Conservation (phyloP, 2,888 invertebrate genomes). For the Linnaemya vulpina region DNA sequence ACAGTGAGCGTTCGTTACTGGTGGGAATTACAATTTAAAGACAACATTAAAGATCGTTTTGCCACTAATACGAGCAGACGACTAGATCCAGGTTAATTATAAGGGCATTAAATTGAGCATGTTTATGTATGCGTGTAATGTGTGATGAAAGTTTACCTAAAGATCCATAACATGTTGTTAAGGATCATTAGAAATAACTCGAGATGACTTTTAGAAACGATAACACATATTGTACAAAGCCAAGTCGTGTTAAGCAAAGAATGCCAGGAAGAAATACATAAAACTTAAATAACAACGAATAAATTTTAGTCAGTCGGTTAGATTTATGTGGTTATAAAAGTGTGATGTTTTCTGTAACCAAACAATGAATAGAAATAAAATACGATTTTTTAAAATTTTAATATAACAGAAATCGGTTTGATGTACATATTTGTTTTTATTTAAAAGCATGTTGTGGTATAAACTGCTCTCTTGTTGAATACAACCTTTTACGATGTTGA, state of each 20-base stretch:
- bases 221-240: background rate
- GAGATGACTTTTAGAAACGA: conserved; percentile 64
- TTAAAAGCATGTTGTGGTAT: no score
- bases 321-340: background rate
- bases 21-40: conserved; percentile 62
- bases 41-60: conserved; percentile 60
- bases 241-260: background rate
- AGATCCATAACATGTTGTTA: conserved; percentile 14
- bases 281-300: background rate
- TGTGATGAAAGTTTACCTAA: background rate
- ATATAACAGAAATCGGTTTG: no score
- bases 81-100: conserved; percentile 55
- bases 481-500: no score
- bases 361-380: no score
- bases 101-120: conserved; percentile 46
- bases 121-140: no score
- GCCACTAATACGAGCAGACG: conserved; percentile 33
- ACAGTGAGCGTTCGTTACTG: conserved; percentile 25
- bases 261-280: background rate
- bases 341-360: background rate
- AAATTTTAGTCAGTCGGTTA: background rate
- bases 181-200: conserved; percentile 20
- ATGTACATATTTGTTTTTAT: no score
- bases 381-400: no score
- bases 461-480: no score